Evolutionary conservation across 2,888 invertebrate species (phyloP).

Genomic region (Napeogenes inachia): DNA sequence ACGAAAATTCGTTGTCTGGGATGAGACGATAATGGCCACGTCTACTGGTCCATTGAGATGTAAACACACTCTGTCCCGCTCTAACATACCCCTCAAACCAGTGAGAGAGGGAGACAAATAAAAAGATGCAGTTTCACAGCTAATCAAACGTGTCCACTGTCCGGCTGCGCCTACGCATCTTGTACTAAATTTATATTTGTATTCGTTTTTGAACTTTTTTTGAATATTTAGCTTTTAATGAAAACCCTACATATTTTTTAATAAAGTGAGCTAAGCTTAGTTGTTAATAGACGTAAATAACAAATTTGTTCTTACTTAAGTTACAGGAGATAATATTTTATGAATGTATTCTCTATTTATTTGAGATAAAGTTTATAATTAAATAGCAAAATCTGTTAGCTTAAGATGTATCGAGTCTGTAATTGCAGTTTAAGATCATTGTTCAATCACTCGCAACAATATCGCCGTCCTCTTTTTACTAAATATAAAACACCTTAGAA

Average conservation of each 20-base stretch:
- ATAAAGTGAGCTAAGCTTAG: slow-evolving; percentile 6
- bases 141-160: slow-evolving; percentile 74
- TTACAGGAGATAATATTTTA: not conserved
- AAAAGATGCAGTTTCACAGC: slow-evolving; percentile 60
- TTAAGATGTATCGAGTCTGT: slow-evolving; percentile 27
- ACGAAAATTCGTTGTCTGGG: slow-evolving; percentile 67
- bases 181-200: slow-evolving; percentile 44
- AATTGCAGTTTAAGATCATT: slow-evolving; percentile 39
- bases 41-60: slow-evolving; percentile 67
- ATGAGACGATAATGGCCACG: slow-evolving; percentile 69
- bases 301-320: not conserved
- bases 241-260: no score
- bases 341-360: slow-evolving; percentile 28
- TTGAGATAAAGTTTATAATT: slow-evolving; percentile 37
- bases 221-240: no score
- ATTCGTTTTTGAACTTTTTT: slow-evolving; percentile 1
- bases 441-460: slow-evolving; percentile 46
- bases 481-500: slow-evolving; percentile 28
- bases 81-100: slow-evolving; percentile 31
- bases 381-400: slow-evolving; percentile 21
- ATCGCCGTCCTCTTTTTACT: slow-evolving; percentile 41
- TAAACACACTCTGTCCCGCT: slow-evolving; percentile 57
- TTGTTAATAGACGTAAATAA: not conserved
- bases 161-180: slow-evolving; percentile 64
- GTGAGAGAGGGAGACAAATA: slow-evolving; percentile 51